Percentiles rank a stretch among this genome's conserved stretches.
Conservation (phyloP, 64 coral and sea anemone genomes). For the Pocillopora verrucosa region DNA sequence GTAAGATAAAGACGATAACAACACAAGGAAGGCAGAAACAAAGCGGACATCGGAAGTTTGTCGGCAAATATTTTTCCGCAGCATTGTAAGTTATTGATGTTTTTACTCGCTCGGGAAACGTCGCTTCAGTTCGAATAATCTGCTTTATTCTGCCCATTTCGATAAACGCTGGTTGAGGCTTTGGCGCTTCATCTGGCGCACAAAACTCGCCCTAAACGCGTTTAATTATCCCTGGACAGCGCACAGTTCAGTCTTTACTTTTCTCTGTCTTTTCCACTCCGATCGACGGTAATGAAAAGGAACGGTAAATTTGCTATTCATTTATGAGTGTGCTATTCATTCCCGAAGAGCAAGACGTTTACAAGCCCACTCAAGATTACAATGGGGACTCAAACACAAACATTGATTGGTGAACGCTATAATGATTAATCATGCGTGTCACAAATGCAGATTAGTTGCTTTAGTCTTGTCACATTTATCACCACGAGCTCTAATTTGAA, state of each 20-base stretch:
- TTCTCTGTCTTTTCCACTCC: neutral
- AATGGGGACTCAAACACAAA: neutral
- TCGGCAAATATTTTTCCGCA: conserved; percentile 68
- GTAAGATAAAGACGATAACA: conserved; percentile 70
- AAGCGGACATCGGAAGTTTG: conserved; percentile 74
- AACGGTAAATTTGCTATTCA: conserved; percentile 9
- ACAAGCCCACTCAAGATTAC: conserved; percentile 1
- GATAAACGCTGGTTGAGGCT: conserved; percentile 55
- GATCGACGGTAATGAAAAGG: neutral
- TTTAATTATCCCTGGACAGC: neutral
- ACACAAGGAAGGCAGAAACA: conserved; percentile 91
- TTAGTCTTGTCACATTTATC: no score
- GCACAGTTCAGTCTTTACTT: no score
- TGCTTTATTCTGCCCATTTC: conserved; percentile 78
- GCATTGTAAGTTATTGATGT: no score
- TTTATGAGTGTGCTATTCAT: neutral
- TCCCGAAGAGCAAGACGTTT: neutral
- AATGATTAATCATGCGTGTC: conserved; percentile 14
- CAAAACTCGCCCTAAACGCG: conserved; percentile 76
- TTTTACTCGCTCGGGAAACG: conserved; percentile 62
- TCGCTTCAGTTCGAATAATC: conserved; percentile 55
- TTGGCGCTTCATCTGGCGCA: conserved; percentile 35
- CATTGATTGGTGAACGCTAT: conserved; percentile 21
- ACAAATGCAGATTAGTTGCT: neutral
- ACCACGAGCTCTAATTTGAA: no score